Conservation (phyloP, 2,113 vertebrate genomes). For the Tautogolabrus adspersus region DNA sequence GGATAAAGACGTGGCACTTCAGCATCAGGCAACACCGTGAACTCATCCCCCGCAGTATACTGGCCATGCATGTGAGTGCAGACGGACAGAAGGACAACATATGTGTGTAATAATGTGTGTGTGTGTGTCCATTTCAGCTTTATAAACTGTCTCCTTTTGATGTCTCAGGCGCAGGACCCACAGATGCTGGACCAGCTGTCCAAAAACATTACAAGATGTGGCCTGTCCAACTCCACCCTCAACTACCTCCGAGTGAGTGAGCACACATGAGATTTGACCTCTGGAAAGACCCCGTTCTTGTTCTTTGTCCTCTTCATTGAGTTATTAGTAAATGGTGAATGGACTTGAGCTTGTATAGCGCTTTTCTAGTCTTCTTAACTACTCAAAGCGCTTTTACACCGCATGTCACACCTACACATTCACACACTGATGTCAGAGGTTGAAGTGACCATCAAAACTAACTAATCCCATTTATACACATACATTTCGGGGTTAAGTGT, state of each 20-base stretch:
- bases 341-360: neutral
- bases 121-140: neutral
- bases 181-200: slow-evolving; percentile 99
- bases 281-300: neutral
- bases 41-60: slow-evolving; percentile 98
- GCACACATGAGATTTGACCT: neutral
- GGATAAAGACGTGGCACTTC: slow-evolving; percentile 99
- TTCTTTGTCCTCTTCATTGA: neutral
- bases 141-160: neutral
- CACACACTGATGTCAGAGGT: too few relatives aligned
- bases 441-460: too few relatives aligned
- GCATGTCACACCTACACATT: too few relatives aligned
- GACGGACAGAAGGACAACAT: neutral
- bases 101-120: neutral
- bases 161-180: slow-evolving; percentile 93
- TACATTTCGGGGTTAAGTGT: too few relatives aligned
- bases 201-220: slow-evolving; percentile 99
- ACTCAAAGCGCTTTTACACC: too few relatives aligned
- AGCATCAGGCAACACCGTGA: slow-evolving; percentile 98
- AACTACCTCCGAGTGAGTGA: slow-evolving; percentile 98
- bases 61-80: slow-evolving; percentile 96
- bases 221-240: slow-evolving; percentile 98
- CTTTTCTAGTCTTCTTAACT: too few relatives aligned
- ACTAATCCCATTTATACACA: too few relatives aligned
- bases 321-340: neutral